Conservation (phyloP, 2,113 vertebrate species). For the Neotragus moschatus region DNA sequence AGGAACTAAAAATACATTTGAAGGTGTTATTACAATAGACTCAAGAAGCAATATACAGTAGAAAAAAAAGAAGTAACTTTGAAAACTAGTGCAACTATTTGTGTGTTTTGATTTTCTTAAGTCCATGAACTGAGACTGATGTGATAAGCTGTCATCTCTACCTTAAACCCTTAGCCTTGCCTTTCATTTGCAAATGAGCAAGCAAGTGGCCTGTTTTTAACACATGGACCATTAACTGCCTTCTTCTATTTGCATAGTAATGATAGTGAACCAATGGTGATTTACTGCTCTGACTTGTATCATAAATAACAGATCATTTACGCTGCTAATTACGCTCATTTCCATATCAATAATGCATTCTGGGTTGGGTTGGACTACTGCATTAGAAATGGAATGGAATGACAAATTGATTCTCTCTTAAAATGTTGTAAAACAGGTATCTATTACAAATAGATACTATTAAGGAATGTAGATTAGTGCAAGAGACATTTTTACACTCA, state of each 20-base stretch:
- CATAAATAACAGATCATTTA: slow-evolving; percentile 85
- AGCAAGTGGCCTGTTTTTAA: slow-evolving; percentile 76
- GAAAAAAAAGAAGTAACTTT: not conserved
- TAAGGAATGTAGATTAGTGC: slow-evolving; percentile 39
- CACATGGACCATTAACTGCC: slow-evolving; percentile 80
- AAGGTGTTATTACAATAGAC: not conserved
- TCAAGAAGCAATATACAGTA: not conserved
- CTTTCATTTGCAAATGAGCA: slow-evolving; percentile 80
- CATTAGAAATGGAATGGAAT: slow-evolving; percentile 58
- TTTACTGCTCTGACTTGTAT: slow-evolving; percentile 77
- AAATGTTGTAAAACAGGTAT: slow-evolving; percentile 53
- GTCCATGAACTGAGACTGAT: not conserved
- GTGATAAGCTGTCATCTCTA: slow-evolving; percentile 59
- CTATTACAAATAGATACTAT: slow-evolving; percentile 35
- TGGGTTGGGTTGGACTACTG: slow-evolving; percentile 57
- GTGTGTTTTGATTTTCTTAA: not conserved
- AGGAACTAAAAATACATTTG: not conserved
- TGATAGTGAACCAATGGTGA: slow-evolving; percentile 78
- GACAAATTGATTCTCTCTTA: slow-evolving; percentile 49
- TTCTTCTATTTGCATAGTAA: slow-evolving; percentile 82
- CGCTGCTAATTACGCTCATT: slow-evolving; percentile 80
- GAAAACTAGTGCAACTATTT: not conserved
- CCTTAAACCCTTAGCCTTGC: slow-evolving; percentile 68
- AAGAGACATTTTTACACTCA: slow-evolving; percentile 23
- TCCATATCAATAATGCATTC: slow-evolving; percentile 83